Percentiles rank a stretch among this genome's conserved stretches.
These are phyloP conservation scores for Nebria salina DNA, from an alignment of 2,888 invertebrate genomes.

Conservation along the genomic window DNA sequence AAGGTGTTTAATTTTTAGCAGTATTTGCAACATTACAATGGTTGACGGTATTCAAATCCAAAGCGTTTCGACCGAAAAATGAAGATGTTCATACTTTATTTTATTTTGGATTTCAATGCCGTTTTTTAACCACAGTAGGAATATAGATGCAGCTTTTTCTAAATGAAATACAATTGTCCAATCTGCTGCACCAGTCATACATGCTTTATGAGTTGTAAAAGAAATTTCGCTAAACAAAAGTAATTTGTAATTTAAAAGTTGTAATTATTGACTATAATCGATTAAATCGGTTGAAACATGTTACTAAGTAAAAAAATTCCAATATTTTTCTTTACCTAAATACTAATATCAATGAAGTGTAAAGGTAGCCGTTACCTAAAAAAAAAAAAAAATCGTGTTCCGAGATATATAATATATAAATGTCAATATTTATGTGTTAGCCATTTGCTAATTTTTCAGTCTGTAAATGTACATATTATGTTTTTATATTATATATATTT, in stretches of 20 bases:
- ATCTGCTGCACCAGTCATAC: slow-evolving; percentile 40
- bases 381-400: slow-evolving; percentile 28
- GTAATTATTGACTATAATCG: slow-evolving; percentile 46
- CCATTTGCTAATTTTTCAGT: slow-evolving; percentile 44
- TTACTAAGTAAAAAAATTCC: slow-evolving; percentile 44
- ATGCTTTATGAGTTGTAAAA: slow-evolving; percentile 44
- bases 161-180: slow-evolving; percentile 35
- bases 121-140: background rate
- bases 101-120: too few species aligned
- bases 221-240: slow-evolving; percentile 41
- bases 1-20: slow-evolving; percentile 21
- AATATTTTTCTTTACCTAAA: slow-evolving; percentile 44
- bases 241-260: slow-evolving; percentile 46
- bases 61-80: too few species aligned
- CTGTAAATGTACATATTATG: slow-evolving; percentile 44
- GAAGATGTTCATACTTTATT: too few species aligned
- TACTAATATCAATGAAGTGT: slow-evolving; percentile 30
- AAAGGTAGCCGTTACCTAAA: slow-evolving; percentile 44
- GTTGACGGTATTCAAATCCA: too few species aligned
- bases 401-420: slow-evolving; percentile 38
- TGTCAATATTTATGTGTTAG: slow-evolving; percentile 32
- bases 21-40: slow-evolving; percentile 29
- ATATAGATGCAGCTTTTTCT: slow-evolving; percentile 33
- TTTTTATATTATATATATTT: slow-evolving; percentile 46
- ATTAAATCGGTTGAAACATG: slow-evolving; percentile 45